Conservation (phyloP, 2,113 vertebrate species). For the Strix aluco region DNA sequence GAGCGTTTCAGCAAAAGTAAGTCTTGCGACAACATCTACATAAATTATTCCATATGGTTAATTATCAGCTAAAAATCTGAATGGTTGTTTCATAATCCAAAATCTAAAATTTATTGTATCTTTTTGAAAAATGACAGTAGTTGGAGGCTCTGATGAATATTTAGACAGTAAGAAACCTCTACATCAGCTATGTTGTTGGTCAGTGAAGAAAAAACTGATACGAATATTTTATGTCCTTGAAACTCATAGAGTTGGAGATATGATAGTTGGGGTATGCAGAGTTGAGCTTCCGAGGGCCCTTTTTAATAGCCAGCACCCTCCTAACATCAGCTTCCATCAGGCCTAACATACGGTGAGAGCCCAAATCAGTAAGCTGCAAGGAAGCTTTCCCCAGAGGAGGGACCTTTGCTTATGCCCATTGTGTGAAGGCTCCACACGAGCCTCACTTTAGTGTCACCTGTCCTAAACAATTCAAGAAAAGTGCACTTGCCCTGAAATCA, state of each 20-base stretch:
- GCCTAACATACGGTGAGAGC: background rate
- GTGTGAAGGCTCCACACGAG: background rate
- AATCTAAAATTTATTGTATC: background rate
- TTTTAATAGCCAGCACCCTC: background rate
- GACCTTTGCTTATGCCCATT: background rate
- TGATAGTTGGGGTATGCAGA: background rate
- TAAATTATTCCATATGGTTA: background rate
- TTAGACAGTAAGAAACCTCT: background rate
- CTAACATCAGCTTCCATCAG: background rate
- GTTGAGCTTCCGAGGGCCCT: background rate
- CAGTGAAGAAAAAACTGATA: background rate
- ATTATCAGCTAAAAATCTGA: background rate
- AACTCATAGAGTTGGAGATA: background rate
- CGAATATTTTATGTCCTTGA: background rate
- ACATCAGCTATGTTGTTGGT: background rate
- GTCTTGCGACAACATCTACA: background rate
- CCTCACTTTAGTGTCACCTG: too few relatives aligned
- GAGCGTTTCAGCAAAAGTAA: background rate
- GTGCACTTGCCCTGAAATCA: too few relatives aligned
- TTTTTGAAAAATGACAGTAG: background rate
- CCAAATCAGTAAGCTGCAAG: background rate
- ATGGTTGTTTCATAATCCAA: background rate
- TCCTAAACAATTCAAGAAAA: background rate
- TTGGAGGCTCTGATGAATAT: background rate
- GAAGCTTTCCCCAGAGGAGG: too few relatives aligned